phyloP scores from a whole-genome alignment of 2,113 vertebrate genomes.

The Phrynosoma platyrhinos region DNA sequence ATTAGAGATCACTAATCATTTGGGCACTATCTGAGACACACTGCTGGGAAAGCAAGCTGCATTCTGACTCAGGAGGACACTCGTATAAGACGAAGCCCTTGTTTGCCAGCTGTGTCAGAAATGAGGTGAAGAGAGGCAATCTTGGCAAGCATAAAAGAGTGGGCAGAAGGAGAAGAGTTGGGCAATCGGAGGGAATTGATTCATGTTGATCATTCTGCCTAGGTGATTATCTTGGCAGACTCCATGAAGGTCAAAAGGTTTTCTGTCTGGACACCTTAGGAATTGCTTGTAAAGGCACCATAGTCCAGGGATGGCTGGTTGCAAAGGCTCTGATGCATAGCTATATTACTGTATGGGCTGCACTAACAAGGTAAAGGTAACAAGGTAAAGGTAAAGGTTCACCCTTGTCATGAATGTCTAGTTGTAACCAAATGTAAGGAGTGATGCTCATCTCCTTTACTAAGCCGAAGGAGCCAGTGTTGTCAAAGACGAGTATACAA shows the following conservation, averaged over 20 bases:
- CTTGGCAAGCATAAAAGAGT: not conserved
- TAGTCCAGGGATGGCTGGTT: not conserved
- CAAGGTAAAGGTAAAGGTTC: too few relatives aligned
- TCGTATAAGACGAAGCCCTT: not conserved
- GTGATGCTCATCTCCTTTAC: too few relatives aligned
- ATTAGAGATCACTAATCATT: not conserved
- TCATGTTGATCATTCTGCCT: not conserved
- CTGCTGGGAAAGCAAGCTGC: conserved; percentile 4
- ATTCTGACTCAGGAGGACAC: not conserved
- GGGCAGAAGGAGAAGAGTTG: not conserved
- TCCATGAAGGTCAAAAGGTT: not conserved
- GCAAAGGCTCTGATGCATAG: not conserved
- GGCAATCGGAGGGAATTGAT: not conserved
- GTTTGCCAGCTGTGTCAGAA: conserved; percentile 8
- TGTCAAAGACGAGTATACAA: too few relatives aligned
- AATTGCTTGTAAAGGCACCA: not conserved
- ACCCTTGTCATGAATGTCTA: too few relatives aligned
- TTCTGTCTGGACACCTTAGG: not conserved
- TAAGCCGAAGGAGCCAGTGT: too few relatives aligned
- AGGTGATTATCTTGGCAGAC: conserved; percentile 4
- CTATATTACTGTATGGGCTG: too few relatives aligned
- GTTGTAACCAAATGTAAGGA: too few relatives aligned
- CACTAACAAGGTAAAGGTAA: too few relatives aligned
- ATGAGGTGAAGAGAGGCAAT: not conserved
- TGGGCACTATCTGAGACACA: not conserved